A percentile compares a stretch with the other conserved stretches of the same genome.
These are phyloP conservation scores for Scarus forsteni DNA, from an alignment of 2,797 vertebrate species.

Conservation along the genomic window DNA sequence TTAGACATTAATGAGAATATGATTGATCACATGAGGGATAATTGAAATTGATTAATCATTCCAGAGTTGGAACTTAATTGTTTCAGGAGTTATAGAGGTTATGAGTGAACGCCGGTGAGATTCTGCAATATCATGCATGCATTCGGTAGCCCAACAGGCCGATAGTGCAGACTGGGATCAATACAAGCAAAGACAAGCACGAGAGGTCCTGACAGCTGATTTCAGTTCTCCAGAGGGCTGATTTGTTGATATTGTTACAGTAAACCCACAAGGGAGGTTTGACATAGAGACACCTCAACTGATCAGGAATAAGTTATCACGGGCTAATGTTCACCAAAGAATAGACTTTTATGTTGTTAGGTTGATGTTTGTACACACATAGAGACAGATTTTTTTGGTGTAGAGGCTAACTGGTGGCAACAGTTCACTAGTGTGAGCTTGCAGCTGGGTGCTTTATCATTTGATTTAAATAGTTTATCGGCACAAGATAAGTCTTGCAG, in stretches of 20 bases:
- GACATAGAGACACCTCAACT: neutral
- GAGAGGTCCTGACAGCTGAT: slow-evolving; percentile 43
- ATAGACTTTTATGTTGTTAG: too few species aligned
- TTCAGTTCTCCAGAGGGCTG: slow-evolving; percentile 22
- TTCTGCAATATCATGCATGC: slow-evolving; percentile 55
- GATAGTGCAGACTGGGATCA: slow-evolving; percentile 45
- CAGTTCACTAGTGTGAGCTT: too few species aligned
- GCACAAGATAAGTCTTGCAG: too few species aligned
- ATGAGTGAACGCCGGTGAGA: slow-evolving; percentile 49
- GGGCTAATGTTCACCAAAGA: too few species aligned
- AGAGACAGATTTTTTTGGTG: too few species aligned
- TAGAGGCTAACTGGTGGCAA: too few species aligned
- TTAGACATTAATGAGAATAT: slow-evolving; percentile 78
- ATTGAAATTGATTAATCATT: slow-evolving; percentile 83
- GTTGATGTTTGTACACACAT: too few species aligned
- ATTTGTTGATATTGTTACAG: slow-evolving; percentile 32
- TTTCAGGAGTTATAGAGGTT: slow-evolving; percentile 66
- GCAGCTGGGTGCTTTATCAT: too few species aligned
- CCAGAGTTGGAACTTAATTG: slow-evolving; percentile 68
- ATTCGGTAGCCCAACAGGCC: slow-evolving; percentile 32
- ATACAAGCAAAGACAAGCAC: slow-evolving; percentile 46
- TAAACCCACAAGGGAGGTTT: slow-evolving; percentile 12
- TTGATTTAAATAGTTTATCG: too few species aligned
- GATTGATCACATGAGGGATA: slow-evolving; percentile 77
- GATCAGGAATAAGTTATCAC: too few species aligned